Base-by-base conservation (phyloP, 2,797 vertebrate genomes). In the Enteromius fasciolatus region DNA sequence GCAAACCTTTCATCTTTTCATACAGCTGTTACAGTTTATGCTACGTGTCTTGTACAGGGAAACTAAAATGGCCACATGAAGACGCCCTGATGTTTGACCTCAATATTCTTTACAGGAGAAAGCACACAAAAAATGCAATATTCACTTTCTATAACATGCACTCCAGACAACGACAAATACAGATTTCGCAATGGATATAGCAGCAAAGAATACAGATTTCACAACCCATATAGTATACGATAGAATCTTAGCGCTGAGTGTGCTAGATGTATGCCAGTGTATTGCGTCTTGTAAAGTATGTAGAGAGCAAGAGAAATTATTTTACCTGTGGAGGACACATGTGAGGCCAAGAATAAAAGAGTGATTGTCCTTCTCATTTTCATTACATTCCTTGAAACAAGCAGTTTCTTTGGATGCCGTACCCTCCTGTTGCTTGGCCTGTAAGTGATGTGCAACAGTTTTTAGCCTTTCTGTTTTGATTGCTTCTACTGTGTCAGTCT, bases 261-360 rank as follows among this genome's bases (percentile, higher is more conserved):
- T 39, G 28, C 9, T 69, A 41, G 6, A n/a, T 61, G 9, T 31
- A n/a, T 44, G 66, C 41, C 25, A 3, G 12, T 61, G 10, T 59
- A 31, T 33, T 52, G 8, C 36, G 69, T 50, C 78, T 11, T 54
- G 10, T 33, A 67, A 48, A 48, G 28, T 2, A 46, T 80, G 54
- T 48, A 46, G 9, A 68, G 3, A 68, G 36, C 50, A 50, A 63
- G 4, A 80, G 0, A 69, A 25, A 69, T 8, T 18, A n/a, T 80
- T 83, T 87, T 80, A 90, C 89, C 89, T 83, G 88, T 44, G 63
- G 52, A 44, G n/a, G 78, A 77, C 68, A 89, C 8, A 67, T 66
- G 17, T 76, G 82, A 28, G 64, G 48, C 67, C 83, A 90, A 77
- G 44, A 75, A 59, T 41, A 86, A 48, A 39, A 87, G 23, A 44